A percentile compares a stretch with the other conserved stretches of the same genome.
phyloP scores from a whole-genome alignment of 2,888 invertebrate species.

The Philopedon plagiatum region DNA sequence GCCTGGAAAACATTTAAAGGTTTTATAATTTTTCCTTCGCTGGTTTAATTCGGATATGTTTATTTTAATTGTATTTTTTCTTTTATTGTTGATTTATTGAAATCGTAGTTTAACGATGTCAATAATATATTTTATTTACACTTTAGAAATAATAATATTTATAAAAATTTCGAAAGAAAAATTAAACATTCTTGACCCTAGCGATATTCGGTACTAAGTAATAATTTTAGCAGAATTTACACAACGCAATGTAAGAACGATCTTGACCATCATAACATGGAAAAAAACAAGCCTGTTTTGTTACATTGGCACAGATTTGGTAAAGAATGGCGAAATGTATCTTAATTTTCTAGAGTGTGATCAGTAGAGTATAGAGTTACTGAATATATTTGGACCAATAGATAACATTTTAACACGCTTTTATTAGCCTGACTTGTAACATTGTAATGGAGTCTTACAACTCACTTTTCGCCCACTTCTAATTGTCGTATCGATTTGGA shows the following conservation, averaged over 20 bases:
- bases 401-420: too few relatives aligned
- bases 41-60: too few relatives aligned
- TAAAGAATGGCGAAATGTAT: neutral
- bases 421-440: too few relatives aligned
- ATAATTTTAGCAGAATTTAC: neutral
- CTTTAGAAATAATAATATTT: neutral
- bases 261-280: slow-evolving; percentile 9
- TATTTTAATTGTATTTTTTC: too few relatives aligned
- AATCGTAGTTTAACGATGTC: neutral
- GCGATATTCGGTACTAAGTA: neutral
- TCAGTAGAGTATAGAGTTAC: too few relatives aligned
- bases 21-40: too few relatives aligned
- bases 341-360: too few relatives aligned
- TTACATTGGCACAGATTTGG: neutral
- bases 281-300: neutral
- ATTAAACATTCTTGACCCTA: neutral
- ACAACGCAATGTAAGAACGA: neutral
- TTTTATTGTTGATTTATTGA: neutral
- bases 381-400: too few relatives aligned
- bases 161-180: neutral
- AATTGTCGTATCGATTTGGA: too few relatives aligned
- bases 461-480: too few relatives aligned
- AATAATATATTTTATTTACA: neutral
- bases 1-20: too few relatives aligned
- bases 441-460: too few relatives aligned